Conservation (phyloP, 2,113 vertebrate genomes). For the Motacilla tschutschensis region DNA sequence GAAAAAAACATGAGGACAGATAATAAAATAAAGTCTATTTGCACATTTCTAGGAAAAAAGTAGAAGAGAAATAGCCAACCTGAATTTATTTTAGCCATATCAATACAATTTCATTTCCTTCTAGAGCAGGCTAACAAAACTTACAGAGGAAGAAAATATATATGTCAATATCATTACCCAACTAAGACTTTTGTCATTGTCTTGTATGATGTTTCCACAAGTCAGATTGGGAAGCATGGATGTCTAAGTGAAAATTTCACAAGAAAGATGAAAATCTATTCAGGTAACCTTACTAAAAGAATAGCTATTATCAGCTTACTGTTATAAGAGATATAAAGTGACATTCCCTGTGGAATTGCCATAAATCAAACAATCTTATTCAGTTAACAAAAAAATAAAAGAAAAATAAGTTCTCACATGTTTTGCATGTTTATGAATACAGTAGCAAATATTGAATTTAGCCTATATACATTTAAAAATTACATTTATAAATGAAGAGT, state of each 20-base stretch:
- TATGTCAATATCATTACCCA: neutral
- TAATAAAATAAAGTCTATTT: neutral
- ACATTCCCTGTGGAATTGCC: neutral
- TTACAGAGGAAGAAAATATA: neutral
- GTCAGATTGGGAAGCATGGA: neutral
- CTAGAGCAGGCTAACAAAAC: neutral
- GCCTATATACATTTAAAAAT: neutral
- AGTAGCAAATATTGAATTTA: neutral
- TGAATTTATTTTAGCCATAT: neutral
- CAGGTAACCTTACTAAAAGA: neutral
- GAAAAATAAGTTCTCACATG: fast-evolving
- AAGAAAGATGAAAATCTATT: neutral
- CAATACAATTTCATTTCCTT: neutral
- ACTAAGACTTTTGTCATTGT: neutral
- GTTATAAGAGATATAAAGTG: neutral
- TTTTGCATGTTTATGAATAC: neutral
- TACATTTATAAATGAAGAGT: neutral
- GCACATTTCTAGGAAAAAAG: neutral
- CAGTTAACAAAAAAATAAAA: neutral
- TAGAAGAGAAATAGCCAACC: neutral
- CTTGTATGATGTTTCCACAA: neutral
- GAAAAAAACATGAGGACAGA: neutral
- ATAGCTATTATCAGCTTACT: neutral
- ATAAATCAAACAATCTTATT: neutral
- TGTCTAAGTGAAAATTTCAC: neutral